These are phyloP conservation scores for Campoplex nolae DNA, from an alignment of 2,888 invertebrate genomes.

Conservation along the genomic window DNA sequence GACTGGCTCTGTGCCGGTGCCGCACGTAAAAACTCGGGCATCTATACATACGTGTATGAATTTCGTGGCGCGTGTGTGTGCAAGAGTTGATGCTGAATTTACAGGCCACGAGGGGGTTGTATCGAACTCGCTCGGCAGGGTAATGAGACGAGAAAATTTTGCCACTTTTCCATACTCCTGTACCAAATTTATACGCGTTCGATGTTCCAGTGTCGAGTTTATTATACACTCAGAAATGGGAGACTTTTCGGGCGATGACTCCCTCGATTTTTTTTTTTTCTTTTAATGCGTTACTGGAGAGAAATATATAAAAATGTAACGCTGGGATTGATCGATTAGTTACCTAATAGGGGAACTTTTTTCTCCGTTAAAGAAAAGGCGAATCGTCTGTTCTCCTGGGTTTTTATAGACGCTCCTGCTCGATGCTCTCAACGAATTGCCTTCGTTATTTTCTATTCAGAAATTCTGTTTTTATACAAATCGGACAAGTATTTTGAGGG, in stretches of 20 bases:
- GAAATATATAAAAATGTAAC: slow-evolving; percentile 12
- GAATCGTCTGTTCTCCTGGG: background rate
- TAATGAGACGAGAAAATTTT: slow-evolving; percentile 73
- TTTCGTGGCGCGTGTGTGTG: slow-evolving; percentile 57
- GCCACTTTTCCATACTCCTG: slow-evolving; percentile 60
- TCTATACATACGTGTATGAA: background rate
- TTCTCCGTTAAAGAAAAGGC: background rate
- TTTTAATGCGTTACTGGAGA: slow-evolving; percentile 4
- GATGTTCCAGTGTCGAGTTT: background rate
- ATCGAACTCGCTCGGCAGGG: slow-evolving; percentile 59
- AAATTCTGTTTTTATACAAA: too few relatives aligned
- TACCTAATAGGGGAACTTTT: slow-evolving; percentile 33
- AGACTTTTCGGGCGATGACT: slow-evolving; percentile 6
- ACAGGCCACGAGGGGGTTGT: slow-evolving; percentile 48
- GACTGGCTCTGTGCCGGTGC: slow-evolving; percentile 38
- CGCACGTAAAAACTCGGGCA: background rate
- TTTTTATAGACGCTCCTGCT: background rate
- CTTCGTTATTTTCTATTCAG: background rate
- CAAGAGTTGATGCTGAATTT: slow-evolving; percentile 68
- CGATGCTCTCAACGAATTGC: background rate
- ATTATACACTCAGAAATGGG: background rate
- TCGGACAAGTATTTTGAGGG: background rate
- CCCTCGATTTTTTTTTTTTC: background rate
- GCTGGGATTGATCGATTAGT: slow-evolving; percentile 49
- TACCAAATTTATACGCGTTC: background rate